A percentile compares a stretch with the other conserved stretches of the same genome.
These are phyloP conservation scores for Balanococcus diminutus DNA, from an alignment of 2,888 invertebrate genomes.

Conservation along the genomic window DNA sequence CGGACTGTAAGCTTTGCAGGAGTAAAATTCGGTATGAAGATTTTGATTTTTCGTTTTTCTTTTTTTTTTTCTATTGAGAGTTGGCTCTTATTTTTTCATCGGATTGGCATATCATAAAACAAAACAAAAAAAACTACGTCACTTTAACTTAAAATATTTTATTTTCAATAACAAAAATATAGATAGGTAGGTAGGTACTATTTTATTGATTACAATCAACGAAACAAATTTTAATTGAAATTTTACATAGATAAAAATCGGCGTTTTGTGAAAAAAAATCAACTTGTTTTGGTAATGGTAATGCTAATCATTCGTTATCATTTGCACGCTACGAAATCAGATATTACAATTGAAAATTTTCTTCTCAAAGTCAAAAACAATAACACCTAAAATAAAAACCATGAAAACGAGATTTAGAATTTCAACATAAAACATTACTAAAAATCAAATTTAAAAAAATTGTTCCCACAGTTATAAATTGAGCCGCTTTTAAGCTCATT, in stretches of 20 bases:
- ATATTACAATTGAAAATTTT: constrained; percentile 8
- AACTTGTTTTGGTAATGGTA: background rate
- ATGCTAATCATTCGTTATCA: constrained; percentile 4
- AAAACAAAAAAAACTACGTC: background rate
- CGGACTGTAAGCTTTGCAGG: too few species aligned
- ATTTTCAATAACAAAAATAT: constrained; percentile 38
- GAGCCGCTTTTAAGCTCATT: constrained; percentile 49
- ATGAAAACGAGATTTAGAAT: constrained; percentile 32
- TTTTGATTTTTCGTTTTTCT: too few species aligned
- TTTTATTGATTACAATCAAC: constrained; percentile 22
- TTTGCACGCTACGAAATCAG: background rate
- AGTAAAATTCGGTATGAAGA: too few species aligned
- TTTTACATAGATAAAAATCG: constrained; percentile 20
- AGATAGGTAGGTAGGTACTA: too few species aligned
- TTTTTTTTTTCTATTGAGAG: too few species aligned
- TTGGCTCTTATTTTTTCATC: too few species aligned
- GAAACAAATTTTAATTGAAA: constrained; percentile 36
- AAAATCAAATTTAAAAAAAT: constrained; percentile 48
- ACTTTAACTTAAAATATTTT: constrained; percentile 33
- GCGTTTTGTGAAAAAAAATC: background rate
- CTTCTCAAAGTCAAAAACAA: background rate
- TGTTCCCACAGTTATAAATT: constrained; percentile 50
- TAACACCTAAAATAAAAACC: constrained; percentile 25
- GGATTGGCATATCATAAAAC: too few species aligned
- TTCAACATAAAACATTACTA: constrained; percentile 33